Evolutionary conservation across 2,113 vertebrate species (phyloP), one percentile per base, ranked within the genome.

Genomic region (Gobio gobio): DNA sequence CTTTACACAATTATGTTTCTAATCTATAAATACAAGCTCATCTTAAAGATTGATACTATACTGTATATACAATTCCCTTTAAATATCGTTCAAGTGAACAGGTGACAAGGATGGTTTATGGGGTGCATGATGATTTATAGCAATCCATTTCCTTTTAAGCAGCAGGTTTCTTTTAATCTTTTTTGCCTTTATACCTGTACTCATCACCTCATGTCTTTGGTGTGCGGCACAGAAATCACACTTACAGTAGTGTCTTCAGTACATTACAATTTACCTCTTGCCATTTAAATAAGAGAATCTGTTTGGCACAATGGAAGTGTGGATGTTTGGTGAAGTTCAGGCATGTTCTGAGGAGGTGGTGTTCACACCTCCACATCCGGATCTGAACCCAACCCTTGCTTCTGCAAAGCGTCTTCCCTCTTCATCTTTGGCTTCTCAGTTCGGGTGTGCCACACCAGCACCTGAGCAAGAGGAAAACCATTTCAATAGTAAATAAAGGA

Each of bases 391-490:
- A 94, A 92, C 49, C 97, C 97, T 90, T 96, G 95, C 80, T 95
- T 94, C 89, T 95, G 95, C 64, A 98, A 90, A 58, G 95, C 93
- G 6, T 98, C 96, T 87, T 98, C 97, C 58, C 96, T 93, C 89
- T 97, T 98, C 96, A 97, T 96, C 92, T 97, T 98, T 51, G 97
- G 97, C 78, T 97, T 97, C 93, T 98, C 97, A 0, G 96, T 97
- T 24, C 97, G 93, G 0, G 97, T 98, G 78, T 98, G 97, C 97
- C 97, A 98, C 72, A 98, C 97, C 87, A 97, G 92, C 66, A 98
- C 95, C 97, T 98, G 87, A 40, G 63, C 68, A 49, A 81, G 24
- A n/a, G 47, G n/a, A 78, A 83, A 79, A 66, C 22, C 24, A 76
- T 63, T 5, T 26, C 74, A 85, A 78, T 10, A 33, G 24, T 45